These are phyloP conservation scores for Melieria picta DNA, from an alignment of 2,888 invertebrate genomes.

Conservation along the genomic window DNA sequence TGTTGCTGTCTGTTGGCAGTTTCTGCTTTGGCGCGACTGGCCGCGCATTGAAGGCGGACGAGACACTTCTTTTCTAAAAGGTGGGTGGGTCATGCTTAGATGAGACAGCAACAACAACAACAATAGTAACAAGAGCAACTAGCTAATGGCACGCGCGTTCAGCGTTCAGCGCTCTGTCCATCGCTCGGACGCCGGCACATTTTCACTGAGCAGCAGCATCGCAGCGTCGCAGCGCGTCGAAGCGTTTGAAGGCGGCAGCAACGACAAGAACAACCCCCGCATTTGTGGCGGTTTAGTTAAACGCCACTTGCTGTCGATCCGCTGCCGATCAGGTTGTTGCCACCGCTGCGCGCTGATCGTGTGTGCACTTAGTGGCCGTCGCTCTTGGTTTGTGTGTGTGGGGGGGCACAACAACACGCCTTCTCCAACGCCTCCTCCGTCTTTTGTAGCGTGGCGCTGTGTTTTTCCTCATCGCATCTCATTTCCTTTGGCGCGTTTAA, in stretches of 20 bases:
- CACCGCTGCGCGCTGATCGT: neutral
- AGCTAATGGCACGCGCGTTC: too few species aligned
- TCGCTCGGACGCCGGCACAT: too few species aligned
- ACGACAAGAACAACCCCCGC: conserved; percentile 52
- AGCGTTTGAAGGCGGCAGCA: conserved; percentile 31
- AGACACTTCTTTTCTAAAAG: neutral
- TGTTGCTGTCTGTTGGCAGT: neutral
- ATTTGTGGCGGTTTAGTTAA: conserved; percentile 35
- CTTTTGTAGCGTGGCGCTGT: neutral
- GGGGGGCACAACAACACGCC: too few species aligned
- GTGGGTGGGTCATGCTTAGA: conserved; percentile 18
- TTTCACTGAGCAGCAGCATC: neutral
- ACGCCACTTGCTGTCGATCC: conserved; percentile 11
- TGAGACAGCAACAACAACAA: conserved; percentile 16
- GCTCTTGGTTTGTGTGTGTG: too few species aligned
- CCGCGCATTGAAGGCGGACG: too few species aligned
- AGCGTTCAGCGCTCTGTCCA: too few species aligned
- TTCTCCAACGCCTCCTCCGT: conserved; percentile 22
- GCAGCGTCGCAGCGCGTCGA: neutral
- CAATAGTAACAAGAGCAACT: too few species aligned
- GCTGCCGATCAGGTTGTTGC: neutral
- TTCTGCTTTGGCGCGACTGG: too few species aligned
- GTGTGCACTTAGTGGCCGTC: neutral
- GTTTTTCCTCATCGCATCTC: neutral
- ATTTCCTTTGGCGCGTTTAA: neutral